Base-by-base conservation (phyloP, 2,888 invertebrate species). In the Glaucopsyche alexis region DNA sequence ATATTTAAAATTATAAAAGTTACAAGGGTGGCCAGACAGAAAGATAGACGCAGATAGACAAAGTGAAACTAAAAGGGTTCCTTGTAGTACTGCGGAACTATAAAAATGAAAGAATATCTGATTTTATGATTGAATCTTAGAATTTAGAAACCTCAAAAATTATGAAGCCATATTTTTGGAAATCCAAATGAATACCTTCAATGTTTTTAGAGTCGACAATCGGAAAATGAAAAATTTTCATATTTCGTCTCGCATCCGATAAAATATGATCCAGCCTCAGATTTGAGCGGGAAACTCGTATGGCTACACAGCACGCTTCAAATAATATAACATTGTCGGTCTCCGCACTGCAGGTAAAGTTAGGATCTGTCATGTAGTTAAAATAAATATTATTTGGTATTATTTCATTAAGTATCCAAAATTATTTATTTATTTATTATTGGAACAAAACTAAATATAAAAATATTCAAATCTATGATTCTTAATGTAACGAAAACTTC, bases 281-380 rank as follows among this genome's bases (percentile, higher is more conserved):
- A 16, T 67, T 6, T 19, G 6, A 67, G 67, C 45, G 67, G 67
- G 47, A 67, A 45, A 47, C 45, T 67, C 47, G 47, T 47, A 19
- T 45, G 67, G 42, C 47, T 47, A 67, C 67, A 67, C 47, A 45
- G 45, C 42, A 67, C 45, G 45, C 45, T 19, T 67, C 42, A 67
- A 42, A 67, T 42, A 67, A 67, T 42, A 67, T 67, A 67, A 67
- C 42, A 67, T 45, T 42, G 16, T 45, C 67, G 42, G 16, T 72
- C 72, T 79, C 82, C 77, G 83, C 82, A 83, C 79, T 83, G 83
- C 83, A 83, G 83, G 81, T 81, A 77, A 75, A 78, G 76, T 76
- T 76, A 78, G 77, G 72, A 78, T 78, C 77, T 80, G 79, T 79
- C 80, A 78, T 76, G 77, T 76, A 13, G 60, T 38, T 38, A 13